These are phyloP conservation scores for Cololabis saira DNA, from an alignment of 2,113 vertebrate species.

Conservation along the genomic window DNA sequence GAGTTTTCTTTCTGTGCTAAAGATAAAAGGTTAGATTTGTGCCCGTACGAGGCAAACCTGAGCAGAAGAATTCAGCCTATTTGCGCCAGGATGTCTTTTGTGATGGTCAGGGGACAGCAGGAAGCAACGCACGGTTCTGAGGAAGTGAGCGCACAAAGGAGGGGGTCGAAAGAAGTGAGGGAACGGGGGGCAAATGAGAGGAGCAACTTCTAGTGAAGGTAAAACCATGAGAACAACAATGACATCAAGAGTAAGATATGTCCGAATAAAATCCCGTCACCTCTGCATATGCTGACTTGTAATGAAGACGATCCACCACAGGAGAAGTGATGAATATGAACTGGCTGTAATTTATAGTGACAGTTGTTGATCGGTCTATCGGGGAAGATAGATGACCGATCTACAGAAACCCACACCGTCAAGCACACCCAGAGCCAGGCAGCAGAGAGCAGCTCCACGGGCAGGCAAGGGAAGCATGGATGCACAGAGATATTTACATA, in stretches of 20 bases:
- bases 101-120: slow-evolving; percentile 70
- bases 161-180: slow-evolving; percentile 32
- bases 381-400: slow-evolving; percentile 56
- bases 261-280: neutral
- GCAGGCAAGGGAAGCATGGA: slow-evolving; percentile 76
- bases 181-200: slow-evolving; percentile 17
- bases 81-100: slow-evolving; percentile 74
- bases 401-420: slow-evolving; percentile 40
- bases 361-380: slow-evolving; percentile 21
- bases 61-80: slow-evolving; percentile 33
- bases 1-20: slow-evolving; percentile 20
- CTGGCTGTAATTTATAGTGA: slow-evolving; percentile 44
- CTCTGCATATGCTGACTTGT: neutral
- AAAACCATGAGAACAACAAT: neutral
- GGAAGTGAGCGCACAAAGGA: slow-evolving; percentile 65
- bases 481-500: slow-evolving; percentile 83
- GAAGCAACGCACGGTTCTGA: slow-evolving; percentile 70
- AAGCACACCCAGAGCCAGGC: slow-evolving; percentile 22
- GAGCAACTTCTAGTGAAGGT: slow-evolving; percentile 25
- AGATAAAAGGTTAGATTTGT: slow-evolving; percentile 19
- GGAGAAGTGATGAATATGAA: slow-evolving; percentile 47
- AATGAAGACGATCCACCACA: slow-evolving; percentile 20
- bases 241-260: neutral
- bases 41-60: slow-evolving; percentile 16
- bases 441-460: slow-evolving; percentile 49